Evolutionary conservation across 2,888 invertebrate species (phyloP).

Genomic region (Papilio protenor): DNA sequence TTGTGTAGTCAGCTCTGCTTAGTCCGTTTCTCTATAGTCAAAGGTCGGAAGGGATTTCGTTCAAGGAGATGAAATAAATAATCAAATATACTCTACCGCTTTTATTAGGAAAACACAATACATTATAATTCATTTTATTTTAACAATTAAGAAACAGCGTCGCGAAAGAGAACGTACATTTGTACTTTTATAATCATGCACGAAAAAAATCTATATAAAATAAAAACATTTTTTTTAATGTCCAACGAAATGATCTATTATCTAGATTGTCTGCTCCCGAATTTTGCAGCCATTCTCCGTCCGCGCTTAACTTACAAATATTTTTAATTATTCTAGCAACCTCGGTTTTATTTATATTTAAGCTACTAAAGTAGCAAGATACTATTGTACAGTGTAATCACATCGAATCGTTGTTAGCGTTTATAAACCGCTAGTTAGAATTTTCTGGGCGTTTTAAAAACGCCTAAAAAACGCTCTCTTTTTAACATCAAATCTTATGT

Average conservation of each 20-base stretch:
- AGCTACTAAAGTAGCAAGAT: conserved; percentile 35
- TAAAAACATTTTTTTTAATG: conserved; percentile 54
- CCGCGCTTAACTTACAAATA: conserved; percentile 35
- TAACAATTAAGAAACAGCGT: conserved; percentile 76
- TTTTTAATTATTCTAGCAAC: conserved; percentile 47
- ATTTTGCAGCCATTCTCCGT: conserved; percentile 29
- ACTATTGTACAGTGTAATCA: conserved; percentile 39
- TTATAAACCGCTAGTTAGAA: conserved; percentile 28
- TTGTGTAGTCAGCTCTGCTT: too few species aligned
- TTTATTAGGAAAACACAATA: conserved; percentile 83
- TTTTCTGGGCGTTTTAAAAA: conserved; percentile 30
- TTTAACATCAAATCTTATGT: conserved; percentile 3
- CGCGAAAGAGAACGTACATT: conserved; percentile 68
- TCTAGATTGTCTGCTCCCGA: conserved; percentile 44
- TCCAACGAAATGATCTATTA: conserved; percentile 61
- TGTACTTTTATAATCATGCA: conserved; percentile 74
- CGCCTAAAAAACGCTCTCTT: background rate
- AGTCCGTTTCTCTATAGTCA: too few species aligned
- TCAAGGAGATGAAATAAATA: conserved; percentile 59
- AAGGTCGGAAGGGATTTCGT: too few species aligned
- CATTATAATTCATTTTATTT: conserved; percentile 74
- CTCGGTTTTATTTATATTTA: conserved; percentile 40
- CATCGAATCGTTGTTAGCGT: background rate
- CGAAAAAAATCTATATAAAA: conserved; percentile 67
- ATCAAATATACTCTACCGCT: conserved; percentile 69